Conservation (phyloP, 2,113 vertebrate species). For the Ctenodactylus gundi region DNA sequence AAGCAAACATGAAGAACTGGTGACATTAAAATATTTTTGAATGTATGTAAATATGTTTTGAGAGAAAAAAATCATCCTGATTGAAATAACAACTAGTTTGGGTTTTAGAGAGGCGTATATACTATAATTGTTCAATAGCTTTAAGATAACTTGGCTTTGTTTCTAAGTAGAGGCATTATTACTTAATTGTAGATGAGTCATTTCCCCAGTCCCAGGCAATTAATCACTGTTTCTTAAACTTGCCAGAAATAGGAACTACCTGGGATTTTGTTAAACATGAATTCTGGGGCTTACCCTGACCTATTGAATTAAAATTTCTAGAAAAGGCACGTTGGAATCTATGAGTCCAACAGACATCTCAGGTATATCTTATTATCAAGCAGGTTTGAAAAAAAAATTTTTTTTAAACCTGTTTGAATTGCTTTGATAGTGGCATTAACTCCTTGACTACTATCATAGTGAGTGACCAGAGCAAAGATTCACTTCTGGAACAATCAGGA, state of each 20-base stretch:
- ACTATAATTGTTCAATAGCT: conserved; percentile 65
- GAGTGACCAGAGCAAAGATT: neutral
- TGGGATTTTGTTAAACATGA: conserved; percentile 15
- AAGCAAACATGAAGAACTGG: neutral
- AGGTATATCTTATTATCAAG: neutral
- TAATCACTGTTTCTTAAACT: conserved; percentile 68
- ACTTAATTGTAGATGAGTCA: conserved; percentile 72
- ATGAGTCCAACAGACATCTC: neutral
- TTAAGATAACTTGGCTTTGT: conserved; percentile 73
- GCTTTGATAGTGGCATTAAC: neutral
- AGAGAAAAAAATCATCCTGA: conserved; percentile 13
- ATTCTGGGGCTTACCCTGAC: neutral
- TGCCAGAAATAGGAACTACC: conserved; percentile 57
- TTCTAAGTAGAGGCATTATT: conserved; percentile 63
- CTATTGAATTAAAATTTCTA: conserved; percentile 25
- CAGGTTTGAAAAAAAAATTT: conserved; percentile 7
- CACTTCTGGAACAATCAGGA: neutral
- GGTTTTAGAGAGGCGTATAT: conserved; percentile 48
- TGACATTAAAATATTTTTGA: conserved; percentile 13
- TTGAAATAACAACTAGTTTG: conserved; percentile 63
- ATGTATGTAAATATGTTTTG: neutral
- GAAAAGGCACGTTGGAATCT: neutral
- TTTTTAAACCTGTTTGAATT: conserved; percentile 12
- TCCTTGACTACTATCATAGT: neutral
- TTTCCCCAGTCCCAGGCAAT: conserved; percentile 54